phyloP scores from a whole-genome alignment of 2,888 invertebrate genomes.

The Callimorpha dominula region DNA sequence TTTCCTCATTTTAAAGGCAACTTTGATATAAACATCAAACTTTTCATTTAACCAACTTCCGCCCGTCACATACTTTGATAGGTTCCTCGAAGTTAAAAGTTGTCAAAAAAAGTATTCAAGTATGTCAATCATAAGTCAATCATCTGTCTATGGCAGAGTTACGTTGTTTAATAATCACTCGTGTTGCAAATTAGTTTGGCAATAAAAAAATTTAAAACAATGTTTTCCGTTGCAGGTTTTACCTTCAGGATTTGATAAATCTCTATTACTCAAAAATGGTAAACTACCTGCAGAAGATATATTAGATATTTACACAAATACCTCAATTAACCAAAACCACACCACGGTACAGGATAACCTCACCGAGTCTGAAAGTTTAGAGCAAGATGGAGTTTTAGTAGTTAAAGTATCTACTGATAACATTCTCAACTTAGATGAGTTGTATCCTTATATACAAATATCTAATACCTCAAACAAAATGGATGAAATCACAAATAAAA shows the following conservation, averaged over 20 bases:
- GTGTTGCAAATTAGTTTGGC: conserved; percentile 28
- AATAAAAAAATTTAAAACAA: not conserved
- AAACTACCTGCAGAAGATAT: conserved; percentile 75
- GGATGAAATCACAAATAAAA: conserved; percentile 84
- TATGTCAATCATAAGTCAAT: conserved; percentile 37
- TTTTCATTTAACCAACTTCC: conserved; percentile 14
- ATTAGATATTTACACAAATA: conserved; percentile 61
- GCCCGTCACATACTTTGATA: conserved; percentile 19
- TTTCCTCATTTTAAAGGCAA: not conserved
- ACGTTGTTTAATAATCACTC: conserved; percentile 34
- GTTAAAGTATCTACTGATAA: conserved; percentile 82
- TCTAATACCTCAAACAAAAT: conserved; percentile 76
- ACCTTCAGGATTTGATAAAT: conserved; percentile 79
- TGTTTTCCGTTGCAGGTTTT: conserved; percentile 63
- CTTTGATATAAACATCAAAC: conserved; percentile 10
- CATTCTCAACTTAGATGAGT: conserved; percentile 80
- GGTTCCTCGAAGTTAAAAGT: conserved; percentile 19
- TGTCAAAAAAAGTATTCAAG: conserved; percentile 22
- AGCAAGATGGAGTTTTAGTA: conserved; percentile 83
- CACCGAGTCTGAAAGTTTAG: conserved; percentile 81
- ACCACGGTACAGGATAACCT: conserved; percentile 72
- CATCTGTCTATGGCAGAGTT: conserved; percentile 33
- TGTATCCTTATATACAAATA: conserved; percentile 76
- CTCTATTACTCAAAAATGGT: conserved; percentile 77
- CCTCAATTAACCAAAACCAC: conserved; percentile 64